Evolutionary conservation across 2,888 invertebrate species (phyloP).

Genomic region (Ectemnius continuus): DNA sequence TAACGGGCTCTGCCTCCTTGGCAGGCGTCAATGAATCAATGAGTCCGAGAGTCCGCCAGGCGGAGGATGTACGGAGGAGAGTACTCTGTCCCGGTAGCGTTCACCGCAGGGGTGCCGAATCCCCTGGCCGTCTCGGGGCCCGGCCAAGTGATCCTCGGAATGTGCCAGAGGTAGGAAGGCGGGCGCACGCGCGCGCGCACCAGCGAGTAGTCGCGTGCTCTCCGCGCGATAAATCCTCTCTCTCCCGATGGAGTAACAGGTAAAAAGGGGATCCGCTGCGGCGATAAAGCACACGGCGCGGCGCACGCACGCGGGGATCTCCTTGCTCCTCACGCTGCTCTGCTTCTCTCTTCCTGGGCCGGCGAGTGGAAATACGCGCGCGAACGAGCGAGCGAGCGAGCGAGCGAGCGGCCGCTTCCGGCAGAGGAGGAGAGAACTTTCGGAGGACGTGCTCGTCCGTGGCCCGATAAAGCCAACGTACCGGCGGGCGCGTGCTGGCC

Average conservation of each 20-base stretch:
- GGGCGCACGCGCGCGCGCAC: no score
- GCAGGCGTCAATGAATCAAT: no score
- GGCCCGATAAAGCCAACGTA: constrained; percentile 52
- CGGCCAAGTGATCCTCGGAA: no score
- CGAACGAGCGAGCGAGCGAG: background rate
- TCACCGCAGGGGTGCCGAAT: no score
- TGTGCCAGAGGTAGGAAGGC: no score
- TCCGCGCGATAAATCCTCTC: no score
- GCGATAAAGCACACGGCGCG: background rate
- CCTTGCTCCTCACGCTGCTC: background rate
- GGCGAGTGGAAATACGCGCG: constrained; percentile 26
- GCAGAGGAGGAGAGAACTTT: constrained; percentile 38
- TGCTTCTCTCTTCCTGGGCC: background rate
- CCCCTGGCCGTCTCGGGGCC: no score
- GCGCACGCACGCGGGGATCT: background rate
- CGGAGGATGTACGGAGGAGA: no score
- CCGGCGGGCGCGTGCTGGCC: constrained; percentile 57
- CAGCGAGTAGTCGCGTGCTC: no score
- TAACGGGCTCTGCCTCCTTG: no score
- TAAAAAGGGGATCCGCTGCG: background rate
- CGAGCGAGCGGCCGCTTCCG: constrained; percentile 18
- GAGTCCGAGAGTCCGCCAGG: no score
- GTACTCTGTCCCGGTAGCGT: no score
- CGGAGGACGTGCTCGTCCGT: constrained; percentile 34
- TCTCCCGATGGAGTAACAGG: background rate